phyloP scores from a whole-genome alignment of 2,113 vertebrate genomes.

The Gymnarchus niloticus region DNA sequence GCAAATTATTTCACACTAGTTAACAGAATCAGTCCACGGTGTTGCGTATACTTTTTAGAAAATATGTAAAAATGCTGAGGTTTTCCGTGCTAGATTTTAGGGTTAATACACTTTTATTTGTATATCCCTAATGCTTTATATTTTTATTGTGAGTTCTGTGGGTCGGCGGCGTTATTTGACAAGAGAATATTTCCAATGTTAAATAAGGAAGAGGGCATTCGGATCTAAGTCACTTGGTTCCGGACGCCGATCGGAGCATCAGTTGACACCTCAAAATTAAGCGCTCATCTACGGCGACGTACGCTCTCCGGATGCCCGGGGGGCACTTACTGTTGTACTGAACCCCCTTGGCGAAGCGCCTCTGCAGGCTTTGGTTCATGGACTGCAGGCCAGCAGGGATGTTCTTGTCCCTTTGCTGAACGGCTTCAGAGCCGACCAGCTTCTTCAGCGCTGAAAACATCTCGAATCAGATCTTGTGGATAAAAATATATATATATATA shows the following conservation, averaged over 20 bases:
- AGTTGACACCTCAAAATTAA: background rate
- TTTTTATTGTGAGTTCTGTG: background rate
- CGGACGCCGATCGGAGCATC: background rate
- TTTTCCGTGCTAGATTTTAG: background rate
- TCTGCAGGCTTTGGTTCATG: constrained; percentile 80
- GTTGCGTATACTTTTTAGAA: background rate
- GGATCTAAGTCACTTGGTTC: background rate
- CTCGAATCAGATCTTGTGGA: constrained; percentile 30
- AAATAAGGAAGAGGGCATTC: background rate
- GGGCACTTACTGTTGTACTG: constrained; percentile 79
- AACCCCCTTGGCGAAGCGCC: constrained; percentile 80
- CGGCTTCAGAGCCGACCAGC: constrained; percentile 75
- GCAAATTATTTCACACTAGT: background rate
- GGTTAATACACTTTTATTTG: background rate
- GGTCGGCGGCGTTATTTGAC: background rate
- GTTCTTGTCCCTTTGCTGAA: constrained; percentile 64
- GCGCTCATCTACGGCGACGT: background rate
- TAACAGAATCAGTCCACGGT: background rate
- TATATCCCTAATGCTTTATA: background rate
- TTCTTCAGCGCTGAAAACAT: constrained; percentile 84
- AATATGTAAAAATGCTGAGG: background rate
- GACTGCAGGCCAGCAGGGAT: constrained; percentile 81
- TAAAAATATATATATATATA: background rate
- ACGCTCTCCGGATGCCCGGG: background rate
- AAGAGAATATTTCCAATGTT: background rate